Base-by-base conservation (phyloP, 2,888 invertebrate species). In the Arge pagana region DNA sequence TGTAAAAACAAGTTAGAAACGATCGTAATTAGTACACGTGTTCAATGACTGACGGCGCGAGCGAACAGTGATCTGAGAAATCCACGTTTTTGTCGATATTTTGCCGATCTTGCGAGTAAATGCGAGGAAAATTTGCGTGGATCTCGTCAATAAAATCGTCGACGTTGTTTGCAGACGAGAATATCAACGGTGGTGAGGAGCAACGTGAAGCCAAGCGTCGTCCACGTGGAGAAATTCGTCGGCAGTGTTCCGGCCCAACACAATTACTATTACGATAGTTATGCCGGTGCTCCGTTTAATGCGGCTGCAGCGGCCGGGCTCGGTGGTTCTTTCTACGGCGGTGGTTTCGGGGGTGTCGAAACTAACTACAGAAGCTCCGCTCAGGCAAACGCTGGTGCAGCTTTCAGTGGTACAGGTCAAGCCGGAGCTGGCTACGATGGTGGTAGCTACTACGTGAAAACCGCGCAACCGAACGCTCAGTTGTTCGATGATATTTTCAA, bases 401-500 rank as follows among this genome's bases (percentile, higher is more conserved):
- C 24, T 50, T 42, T 42, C 36, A 52, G 43, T 15, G 33, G 50
- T 40, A 37, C 55, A 31, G 54, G 49, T n/a, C 18, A 33, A 18
- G 30, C 35, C 23, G 57, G 56, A 21, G 57, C 53, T n/a, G 56
- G 55, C n/a, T 62, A 57, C 16, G 54, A 48, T 23, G 58, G 53
- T 30, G 49, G 58, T 13, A 53, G 60, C 10, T 52, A 54, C 35
- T 13, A 57, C 45, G 23, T 16, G 13, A 31, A 45, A 8, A 15
- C 33, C 10, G n/a, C n/a, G n/a, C 45, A 45, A 15, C 45, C 33
- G 15, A 45, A 21, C 30, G 7, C 45, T 10, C 45, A 45, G n/a
- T 78, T 85, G 50, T 83, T 84, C 61, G 79, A 81, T 35, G 84
- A 85, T 62, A 82, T 85, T 53, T 85, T 86, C 58, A 85, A 85